Conservation (phyloP, 2,888 invertebrate genomes). For the Blera fallax region DNA sequence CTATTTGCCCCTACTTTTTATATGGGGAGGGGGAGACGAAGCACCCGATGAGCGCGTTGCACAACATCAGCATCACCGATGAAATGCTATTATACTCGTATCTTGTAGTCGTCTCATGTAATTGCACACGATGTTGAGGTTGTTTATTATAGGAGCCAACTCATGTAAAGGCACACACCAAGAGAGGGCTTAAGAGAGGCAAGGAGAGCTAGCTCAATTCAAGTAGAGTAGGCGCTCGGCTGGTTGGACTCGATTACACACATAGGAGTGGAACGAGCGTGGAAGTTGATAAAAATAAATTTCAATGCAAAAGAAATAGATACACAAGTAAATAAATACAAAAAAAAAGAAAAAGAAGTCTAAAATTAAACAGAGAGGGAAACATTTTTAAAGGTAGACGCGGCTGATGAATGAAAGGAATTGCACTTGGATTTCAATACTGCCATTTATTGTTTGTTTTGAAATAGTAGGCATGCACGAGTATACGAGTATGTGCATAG, state of each 20-base stretch:
- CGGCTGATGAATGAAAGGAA: constrained; percentile 3
- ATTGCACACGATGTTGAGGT: constrained; percentile 35
- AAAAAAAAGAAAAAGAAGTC: no score
- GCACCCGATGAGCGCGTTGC: constrained; percentile 28
- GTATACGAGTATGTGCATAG: no score
- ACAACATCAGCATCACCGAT: constrained; percentile 29
- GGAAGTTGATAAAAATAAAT: constrained; percentile 30
- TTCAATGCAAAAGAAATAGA: not conserved
- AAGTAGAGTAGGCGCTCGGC: constrained; percentile 34
- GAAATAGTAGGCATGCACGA: not conserved
- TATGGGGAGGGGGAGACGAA: no score
- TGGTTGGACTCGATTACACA: constrained; percentile 4
- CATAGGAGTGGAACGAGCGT: not conserved
- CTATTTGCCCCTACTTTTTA: not conserved
- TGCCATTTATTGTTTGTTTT: constrained; percentile 7
- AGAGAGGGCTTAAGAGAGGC: constrained; percentile 7
- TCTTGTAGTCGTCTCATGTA: constrained; percentile 21
- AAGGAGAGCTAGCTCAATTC: not conserved
- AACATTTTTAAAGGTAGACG: not conserved
- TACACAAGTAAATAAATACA: not conserved
- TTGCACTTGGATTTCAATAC: not conserved
- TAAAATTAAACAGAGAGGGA: not conserved
- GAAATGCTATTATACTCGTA: constrained; percentile 17
- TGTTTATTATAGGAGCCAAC: constrained; percentile 6
- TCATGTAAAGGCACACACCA: not conserved